These are phyloP conservation scores for Pogonus chalceus DNA, from an alignment of 1,140 invertebrate species.

Conservation along the genomic window DNA sequence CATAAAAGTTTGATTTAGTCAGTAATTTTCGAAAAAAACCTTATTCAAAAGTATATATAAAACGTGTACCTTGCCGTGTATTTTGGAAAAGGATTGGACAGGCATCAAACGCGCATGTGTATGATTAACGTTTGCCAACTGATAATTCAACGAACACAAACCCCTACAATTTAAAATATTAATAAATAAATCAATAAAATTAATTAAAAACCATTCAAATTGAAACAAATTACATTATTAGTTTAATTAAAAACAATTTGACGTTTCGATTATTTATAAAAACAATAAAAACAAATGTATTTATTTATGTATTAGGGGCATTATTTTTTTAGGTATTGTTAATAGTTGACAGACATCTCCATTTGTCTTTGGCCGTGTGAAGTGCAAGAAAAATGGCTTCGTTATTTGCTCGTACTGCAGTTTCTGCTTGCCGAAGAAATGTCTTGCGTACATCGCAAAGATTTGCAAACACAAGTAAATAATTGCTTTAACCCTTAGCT, in stretches of 20 bases:
- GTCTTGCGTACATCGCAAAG: constrained; percentile 36
- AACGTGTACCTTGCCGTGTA: constrained; percentile 27
- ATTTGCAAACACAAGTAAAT: constrained; percentile 38
- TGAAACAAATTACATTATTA: neutral
- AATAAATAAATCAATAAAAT: neutral
- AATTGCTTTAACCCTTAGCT: too few species aligned
- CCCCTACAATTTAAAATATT: too few species aligned
- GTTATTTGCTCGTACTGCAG: constrained; percentile 40
- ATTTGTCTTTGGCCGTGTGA: neutral
- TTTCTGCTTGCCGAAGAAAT: constrained; percentile 40
- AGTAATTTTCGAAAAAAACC: neutral
- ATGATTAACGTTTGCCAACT: neutral
- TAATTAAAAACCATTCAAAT: neutral
- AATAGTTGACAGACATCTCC: neutral
- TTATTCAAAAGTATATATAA: constrained; percentile 13
- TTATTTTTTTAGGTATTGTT: neutral
- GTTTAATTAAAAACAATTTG: neutral
- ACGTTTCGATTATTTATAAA: neutral
- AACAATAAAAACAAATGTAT: neutral
- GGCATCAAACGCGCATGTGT: neutral
- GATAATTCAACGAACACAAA: neutral
- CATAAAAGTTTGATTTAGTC: too few species aligned
- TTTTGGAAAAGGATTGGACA: constrained; percentile 16
- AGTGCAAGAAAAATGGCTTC: constrained; percentile 43
- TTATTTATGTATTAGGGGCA: neutral